Percentiles rank a stretch among this genome's conserved stretches.
phyloP scores from a whole-genome alignment of 2,797 vertebrate species.

The Morus bassanus region DNA sequence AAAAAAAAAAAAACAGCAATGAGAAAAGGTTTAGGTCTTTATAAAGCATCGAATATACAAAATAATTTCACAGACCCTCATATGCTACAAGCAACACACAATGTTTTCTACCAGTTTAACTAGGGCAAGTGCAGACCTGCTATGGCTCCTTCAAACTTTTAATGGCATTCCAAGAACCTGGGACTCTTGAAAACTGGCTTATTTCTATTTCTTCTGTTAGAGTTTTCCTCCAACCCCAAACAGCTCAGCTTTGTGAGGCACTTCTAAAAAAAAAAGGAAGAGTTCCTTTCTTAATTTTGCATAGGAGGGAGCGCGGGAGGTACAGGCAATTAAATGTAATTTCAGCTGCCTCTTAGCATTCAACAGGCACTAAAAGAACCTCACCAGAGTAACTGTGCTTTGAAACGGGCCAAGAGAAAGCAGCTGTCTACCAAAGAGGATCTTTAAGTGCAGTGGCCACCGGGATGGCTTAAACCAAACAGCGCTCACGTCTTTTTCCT shows the following conservation, averaged over 20 bases:
- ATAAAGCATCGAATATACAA: neutral
- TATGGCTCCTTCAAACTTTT: neutral
- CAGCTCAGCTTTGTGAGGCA: neutral
- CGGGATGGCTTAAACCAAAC: neutral
- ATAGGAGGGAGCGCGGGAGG: neutral
- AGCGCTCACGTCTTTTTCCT: neutral
- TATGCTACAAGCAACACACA: neutral
- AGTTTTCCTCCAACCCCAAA: neutral
- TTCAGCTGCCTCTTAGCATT: neutral
- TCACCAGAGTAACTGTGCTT: neutral
- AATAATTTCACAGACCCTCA: neutral
- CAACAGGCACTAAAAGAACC: neutral
- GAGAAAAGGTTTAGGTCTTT: neutral
- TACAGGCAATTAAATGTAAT: neutral
- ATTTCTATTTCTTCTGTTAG: neutral
- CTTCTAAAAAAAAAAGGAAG: neutral
- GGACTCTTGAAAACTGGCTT: neutral
- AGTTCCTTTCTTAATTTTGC: neutral
- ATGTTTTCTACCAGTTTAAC: neutral
- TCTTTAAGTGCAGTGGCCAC: neutral
- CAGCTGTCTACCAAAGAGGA: neutral
- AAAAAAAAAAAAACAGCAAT: neutral
- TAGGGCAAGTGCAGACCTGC: neutral
- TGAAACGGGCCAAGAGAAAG: neutral
- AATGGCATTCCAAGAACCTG: neutral